Conservation (phyloP, 2,797 vertebrate species). For the Diplodus puntazzo region DNA sequence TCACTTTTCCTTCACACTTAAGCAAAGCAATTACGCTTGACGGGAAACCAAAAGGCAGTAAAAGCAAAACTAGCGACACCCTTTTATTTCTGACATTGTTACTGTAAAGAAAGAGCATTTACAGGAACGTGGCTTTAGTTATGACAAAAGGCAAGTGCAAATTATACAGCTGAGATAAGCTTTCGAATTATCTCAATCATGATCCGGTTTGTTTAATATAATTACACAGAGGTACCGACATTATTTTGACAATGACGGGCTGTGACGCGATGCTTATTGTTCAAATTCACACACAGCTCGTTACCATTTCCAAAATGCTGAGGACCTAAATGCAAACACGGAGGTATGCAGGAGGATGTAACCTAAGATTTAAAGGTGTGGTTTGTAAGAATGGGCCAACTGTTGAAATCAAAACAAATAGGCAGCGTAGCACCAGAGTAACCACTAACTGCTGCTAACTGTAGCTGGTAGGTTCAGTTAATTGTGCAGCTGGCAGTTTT, state of each 20-base stretch:
- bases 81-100: not conserved
- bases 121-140: constrained; percentile 9
- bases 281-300: not conserved
- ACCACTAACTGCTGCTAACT: too few species aligned
- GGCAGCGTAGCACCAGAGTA: too few species aligned
- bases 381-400: too few species aligned
- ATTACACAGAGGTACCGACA: constrained; percentile 1
- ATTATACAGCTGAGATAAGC: constrained; percentile 11
- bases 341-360: too few species aligned
- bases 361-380: too few species aligned
- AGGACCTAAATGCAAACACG: too few species aligned
- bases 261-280: not conserved
- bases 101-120: not conserved
- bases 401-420: too few species aligned
- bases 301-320: too few species aligned
- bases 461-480: too few species aligned
- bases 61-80: constrained; percentile 18
- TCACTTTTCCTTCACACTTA: constrained; percentile 10
- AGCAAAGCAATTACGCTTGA: constrained; percentile 24
- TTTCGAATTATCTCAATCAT: constrained; percentile 2
- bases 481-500: too few species aligned
- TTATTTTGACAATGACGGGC: constrained; percentile 13
- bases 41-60: constrained; percentile 27
- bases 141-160: not conserved
- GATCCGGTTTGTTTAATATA: not conserved